Conservation (phyloP, 35 echinoderm and acorn worm genomes). For the Strongylocentrotus purpuratus region DNA sequence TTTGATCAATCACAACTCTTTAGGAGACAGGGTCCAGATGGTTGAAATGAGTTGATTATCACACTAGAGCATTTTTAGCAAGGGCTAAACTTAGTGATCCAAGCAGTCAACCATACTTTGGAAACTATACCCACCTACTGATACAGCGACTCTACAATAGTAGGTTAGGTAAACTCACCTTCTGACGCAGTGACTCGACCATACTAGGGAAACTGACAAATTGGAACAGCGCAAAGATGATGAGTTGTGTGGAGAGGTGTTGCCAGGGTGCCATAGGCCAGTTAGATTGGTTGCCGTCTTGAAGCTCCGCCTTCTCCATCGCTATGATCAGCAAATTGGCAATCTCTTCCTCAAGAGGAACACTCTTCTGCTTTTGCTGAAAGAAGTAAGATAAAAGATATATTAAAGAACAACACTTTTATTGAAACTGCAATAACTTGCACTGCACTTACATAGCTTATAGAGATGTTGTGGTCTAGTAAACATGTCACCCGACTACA, state of each 20-base stretch:
- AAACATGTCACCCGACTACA: no score
- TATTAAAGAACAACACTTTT: neutral
- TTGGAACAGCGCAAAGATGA: slow-evolving; percentile 96
- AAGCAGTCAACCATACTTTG: neutral
- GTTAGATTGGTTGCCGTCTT: slow-evolving; percentile 47
- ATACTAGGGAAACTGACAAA: slow-evolving; percentile 97
- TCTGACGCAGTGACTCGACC: slow-evolving; percentile 78
- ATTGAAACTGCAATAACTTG: neutral
- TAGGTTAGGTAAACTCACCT: slow-evolving; percentile 54
- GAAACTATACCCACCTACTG: neutral
- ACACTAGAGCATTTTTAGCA: no score
- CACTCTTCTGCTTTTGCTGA: slow-evolving; percentile 91
- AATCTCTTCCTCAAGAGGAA: slow-evolving; percentile 82
- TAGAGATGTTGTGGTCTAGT: no score
- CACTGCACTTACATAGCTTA: no score
- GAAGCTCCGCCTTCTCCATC: slow-evolving; percentile 85
- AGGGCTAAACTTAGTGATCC: no score
- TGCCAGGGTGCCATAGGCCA: slow-evolving; percentile 81
- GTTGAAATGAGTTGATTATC: no score
- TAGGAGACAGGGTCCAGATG: no score
- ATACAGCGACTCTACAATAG: no score
- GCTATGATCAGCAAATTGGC: slow-evolving; percentile 86
- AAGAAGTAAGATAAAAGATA: neutral
- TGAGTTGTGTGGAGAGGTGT: slow-evolving; percentile 95
- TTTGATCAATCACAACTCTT: no score